Percentiles rank a stretch among this genome's conserved stretches.
phyloP scores from a whole-genome alignment of 1,140 invertebrate genomes.

The Adelges cooleyi region DNA sequence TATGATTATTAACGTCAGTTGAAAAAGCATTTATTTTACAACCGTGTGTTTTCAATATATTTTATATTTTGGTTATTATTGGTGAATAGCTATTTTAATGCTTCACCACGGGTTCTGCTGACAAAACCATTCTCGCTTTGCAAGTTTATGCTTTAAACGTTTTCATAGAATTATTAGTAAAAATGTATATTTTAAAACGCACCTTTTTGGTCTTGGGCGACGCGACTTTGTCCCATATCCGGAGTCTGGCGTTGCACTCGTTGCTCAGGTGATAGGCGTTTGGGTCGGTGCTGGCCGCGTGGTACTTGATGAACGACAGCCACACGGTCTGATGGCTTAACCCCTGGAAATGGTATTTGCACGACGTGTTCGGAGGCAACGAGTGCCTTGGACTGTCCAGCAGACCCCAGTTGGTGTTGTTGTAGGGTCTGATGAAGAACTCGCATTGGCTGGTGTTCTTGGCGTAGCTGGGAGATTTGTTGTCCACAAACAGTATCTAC shows the following conservation, averaged over 20 bases:
- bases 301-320: slow-evolving; percentile 73
- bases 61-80: slow-evolving; percentile 2
- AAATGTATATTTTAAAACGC: no score
- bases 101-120: no score
- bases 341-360: slow-evolving; percentile 51
- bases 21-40: no score
- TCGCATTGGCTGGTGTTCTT: slow-evolving; percentile 59
- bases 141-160: no score
- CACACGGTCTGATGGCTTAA: slow-evolving; percentile 64
- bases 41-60: not conserved
- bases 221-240: slow-evolving; percentile 39
- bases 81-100: no score
- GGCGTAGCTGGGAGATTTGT: slow-evolving; percentile 59
- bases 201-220: slow-evolving; percentile 13
- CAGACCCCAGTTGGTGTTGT: slow-evolving; percentile 51
- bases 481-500: slow-evolving; percentile 60
- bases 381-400: slow-evolving; percentile 42
- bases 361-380: slow-evolving; percentile 42
- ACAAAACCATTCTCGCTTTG: no score
- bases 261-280: slow-evolving; percentile 50
- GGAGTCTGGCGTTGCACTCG: slow-evolving; percentile 59
- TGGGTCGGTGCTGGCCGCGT: slow-evolving; percentile 47
- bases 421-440: slow-evolving; percentile 61
- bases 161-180: no score
- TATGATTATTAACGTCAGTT: no score